Percentiles rank a stretch among this genome's conserved stretches.
Evolutionary conservation across 2,888 invertebrate genomes (phyloP).

Genomic region (Drosophila buzzatii): DNA sequence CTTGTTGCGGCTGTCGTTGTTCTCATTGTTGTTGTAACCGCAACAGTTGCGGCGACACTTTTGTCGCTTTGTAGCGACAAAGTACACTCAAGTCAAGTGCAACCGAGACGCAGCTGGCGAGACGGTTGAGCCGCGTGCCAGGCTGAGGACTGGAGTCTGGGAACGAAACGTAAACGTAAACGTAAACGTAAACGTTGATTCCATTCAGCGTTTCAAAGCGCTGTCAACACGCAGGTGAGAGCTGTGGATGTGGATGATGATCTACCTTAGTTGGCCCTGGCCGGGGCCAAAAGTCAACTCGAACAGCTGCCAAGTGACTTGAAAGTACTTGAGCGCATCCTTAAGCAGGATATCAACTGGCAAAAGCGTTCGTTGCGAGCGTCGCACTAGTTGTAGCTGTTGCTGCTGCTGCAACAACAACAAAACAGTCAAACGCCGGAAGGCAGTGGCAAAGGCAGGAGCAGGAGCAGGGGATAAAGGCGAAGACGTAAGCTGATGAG

Average conservation of each 20-base stretch:
- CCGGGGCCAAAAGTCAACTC: constrained; percentile 70
- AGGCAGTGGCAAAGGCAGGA: neutral
- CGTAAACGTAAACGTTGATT: constrained; percentile 42
- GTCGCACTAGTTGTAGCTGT: neutral
- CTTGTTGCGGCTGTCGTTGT: neutral
- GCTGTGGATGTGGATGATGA: constrained; percentile 9
- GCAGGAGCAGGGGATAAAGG: neutral
- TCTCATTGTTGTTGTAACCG: constrained; percentile 46
- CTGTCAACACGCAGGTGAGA: constrained; percentile 41
- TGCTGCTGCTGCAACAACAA: too few species aligned
- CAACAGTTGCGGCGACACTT: constrained; percentile 76
- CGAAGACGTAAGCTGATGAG: neutral
- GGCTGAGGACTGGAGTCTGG: neutral
- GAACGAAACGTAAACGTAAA: constrained; percentile 15
- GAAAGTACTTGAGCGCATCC: constrained; percentile 82
- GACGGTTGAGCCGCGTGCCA: neutral
- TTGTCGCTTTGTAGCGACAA: constrained; percentile 69
- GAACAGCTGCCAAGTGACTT: constrained; percentile 81
- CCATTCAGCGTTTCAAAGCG: constrained; percentile 49
- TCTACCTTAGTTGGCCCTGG: constrained; percentile 20
- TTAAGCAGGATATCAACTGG: constrained; percentile 82
- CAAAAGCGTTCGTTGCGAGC: constrained; percentile 69
- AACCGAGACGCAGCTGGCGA: constrained; percentile 32
- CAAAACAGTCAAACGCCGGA: neutral
- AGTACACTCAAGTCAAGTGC: constrained; percentile 72